Percentiles rank a stretch among this genome's conserved stretches.
These are phyloP conservation scores for Vespertilio murinus DNA, from an alignment of 2,797 vertebrate species.

Conservation along the genomic window DNA sequence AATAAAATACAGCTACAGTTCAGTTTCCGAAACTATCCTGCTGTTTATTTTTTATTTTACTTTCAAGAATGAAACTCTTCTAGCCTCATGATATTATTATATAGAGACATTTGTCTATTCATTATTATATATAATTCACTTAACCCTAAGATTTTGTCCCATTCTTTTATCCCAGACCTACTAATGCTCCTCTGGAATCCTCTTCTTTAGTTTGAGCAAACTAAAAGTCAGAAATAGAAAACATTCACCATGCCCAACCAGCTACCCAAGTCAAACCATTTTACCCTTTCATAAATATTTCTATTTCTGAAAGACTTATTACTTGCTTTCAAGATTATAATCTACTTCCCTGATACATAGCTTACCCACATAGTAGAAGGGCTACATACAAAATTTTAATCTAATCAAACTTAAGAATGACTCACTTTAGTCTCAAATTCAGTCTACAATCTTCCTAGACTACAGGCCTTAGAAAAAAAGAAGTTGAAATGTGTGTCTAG, in stretches of 20 bases:
- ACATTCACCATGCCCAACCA: background rate
- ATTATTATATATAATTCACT: background rate
- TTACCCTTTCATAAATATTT: background rate
- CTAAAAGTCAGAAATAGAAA: conserved; percentile 12
- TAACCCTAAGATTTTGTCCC: background rate
- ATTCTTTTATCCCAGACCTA: background rate
- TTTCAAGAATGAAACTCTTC: background rate
- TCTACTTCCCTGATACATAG: background rate
- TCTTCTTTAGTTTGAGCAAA: background rate
- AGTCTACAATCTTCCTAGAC: background rate
- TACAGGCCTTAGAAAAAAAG: background rate
- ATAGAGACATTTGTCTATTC: background rate
- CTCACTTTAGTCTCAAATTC: background rate
- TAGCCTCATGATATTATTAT: background rate
- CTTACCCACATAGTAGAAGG: background rate
- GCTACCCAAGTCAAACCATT: background rate
- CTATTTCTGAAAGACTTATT: background rate
- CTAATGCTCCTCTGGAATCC: background rate
- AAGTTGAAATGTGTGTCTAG: background rate
- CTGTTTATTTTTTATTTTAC: background rate
- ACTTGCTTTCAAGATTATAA: background rate
- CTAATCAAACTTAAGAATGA: background rate
- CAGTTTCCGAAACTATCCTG: conserved; percentile 47
- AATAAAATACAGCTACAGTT: background rate
- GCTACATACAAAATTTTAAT: background rate